Conservation (phyloP, 2,888 invertebrate species). For the Eupeodes luniger region DNA sequence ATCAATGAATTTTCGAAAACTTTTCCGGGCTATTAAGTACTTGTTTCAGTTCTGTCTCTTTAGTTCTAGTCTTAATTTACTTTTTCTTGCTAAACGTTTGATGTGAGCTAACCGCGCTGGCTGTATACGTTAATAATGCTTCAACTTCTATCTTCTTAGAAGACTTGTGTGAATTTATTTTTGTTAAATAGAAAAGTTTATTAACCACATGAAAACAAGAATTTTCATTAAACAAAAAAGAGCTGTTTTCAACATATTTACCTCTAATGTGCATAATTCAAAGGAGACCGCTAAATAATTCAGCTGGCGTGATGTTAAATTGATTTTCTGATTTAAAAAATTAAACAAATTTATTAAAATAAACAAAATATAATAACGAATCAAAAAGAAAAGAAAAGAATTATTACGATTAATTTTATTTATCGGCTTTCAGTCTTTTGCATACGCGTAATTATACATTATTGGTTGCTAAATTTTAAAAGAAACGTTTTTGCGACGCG, state of each 20-base stretch:
- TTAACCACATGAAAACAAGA: slow-evolving; percentile 1
- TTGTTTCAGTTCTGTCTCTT: background rate
- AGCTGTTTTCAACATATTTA: background rate
- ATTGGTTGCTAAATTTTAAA: background rate
- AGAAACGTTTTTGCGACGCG: background rate
- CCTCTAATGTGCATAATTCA: background rate
- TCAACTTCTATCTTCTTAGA: background rate
- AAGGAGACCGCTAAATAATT: slow-evolving; percentile 2
- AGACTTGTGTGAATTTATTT: background rate
- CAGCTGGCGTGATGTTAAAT: slow-evolving; percentile 36
- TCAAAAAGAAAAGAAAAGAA: background rate
- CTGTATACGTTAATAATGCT: slow-evolving; percentile 14
- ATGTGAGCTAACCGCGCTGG: background rate
- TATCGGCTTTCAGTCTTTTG: slow-evolving; percentile 34
- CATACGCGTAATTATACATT: background rate
- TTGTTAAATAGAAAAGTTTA: slow-evolving; percentile 12
- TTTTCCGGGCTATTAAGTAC: background rate
- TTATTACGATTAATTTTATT: slow-evolving; percentile 27
- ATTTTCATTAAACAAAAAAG: background rate
- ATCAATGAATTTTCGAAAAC: background rate
- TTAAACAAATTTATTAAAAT: slow-evolving; percentile 10
- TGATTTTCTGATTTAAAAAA: slow-evolving; percentile 38
- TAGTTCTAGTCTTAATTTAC: background rate
- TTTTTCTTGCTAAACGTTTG: background rate
- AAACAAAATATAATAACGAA: background rate